Base-by-base conservation (phyloP, 2,113 vertebrate species). In the Lanius collurio region DNA sequence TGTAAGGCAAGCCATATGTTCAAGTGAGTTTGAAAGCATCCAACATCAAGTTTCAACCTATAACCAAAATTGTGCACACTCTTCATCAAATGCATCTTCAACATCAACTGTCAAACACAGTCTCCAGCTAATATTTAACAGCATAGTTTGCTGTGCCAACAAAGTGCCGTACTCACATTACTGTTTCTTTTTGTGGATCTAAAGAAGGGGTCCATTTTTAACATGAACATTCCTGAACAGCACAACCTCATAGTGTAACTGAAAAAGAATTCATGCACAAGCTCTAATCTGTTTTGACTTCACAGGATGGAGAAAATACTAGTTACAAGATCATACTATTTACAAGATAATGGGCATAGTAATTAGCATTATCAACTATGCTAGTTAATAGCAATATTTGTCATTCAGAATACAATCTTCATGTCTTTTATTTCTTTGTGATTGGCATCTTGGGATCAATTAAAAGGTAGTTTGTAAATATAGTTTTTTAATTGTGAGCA, bases 211-310 rank as follows among this genome's bases (percentile, higher is more conserved):
- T 30, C 1, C 5, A 8, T 71, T 59, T 42, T 73, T 49, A 68
- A 63, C 21, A 39, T 8, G 15, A 16, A 6, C 12, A 27, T 28
- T 67, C 42, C 22, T n/a, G 20, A 67, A 28, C 5, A 42, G 20
- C 0, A 1, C 13, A 55, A 30, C 9, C 3, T 53, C 0, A 0
- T 3, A 49, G 12, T 41, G 31, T 30, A 59, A 46, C 12, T n/a
- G 22, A 49, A 53, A 67, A 76, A 79, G 26, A 73, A 76, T 63
- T 15, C 46, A 46, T 14, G 14, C 30, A 24, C n/a, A n/a, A 68
- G 28, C 9, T 81, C 44, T 35, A 23, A 77, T 55, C 11, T 87
- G 13, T 41, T 73, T 64, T 84, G 44, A 55, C 11, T 46, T 59
- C 3, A 4, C 15, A 27, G 28, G 39, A 41, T 31, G 10, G 26